phyloP scores from a whole-genome alignment of 2,888 invertebrate genomes.

The Malthinus seriepunctatus region DNA sequence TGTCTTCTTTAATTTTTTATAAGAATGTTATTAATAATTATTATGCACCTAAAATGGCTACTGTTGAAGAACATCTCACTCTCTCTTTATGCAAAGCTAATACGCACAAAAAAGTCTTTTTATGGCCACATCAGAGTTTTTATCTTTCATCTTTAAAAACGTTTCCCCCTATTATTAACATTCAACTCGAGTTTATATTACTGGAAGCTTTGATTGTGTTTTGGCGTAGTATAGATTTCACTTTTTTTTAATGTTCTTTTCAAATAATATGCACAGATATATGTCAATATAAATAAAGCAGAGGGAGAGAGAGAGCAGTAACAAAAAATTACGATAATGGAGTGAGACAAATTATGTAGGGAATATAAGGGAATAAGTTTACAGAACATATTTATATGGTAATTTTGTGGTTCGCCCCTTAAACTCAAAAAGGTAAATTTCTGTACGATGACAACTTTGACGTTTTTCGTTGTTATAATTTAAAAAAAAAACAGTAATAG shows the following conservation, averaged over 20 bases:
- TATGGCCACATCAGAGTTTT: too few relatives aligned
- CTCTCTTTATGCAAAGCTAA: too few relatives aligned
- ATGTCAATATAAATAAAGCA: slow-evolving; percentile 1
- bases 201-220: slow-evolving; percentile 10
- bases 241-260: slow-evolving; percentile 24
- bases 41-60: too few relatives aligned
- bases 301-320: slow-evolving; percentile 11
- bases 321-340: slow-evolving; percentile 16
- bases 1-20: too few relatives aligned
- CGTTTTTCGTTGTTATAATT: background rate
- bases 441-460: background rate
- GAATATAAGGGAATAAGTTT: slow-evolving; percentile 26
- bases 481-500: background rate
- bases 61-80: too few relatives aligned
- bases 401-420: slow-evolving; percentile 29
- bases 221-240: slow-evolving; percentile 15
- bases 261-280: slow-evolving; percentile 2
- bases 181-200: slow-evolving; percentile 21
- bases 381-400: slow-evolving; percentile 37
- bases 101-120: too few relatives aligned
- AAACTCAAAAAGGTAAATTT: too few relatives aligned
- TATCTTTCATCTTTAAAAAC: too few relatives aligned
- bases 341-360: slow-evolving; percentile 28
- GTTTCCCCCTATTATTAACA: slow-evolving; percentile 7
- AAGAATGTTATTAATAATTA: too few relatives aligned